These are phyloP conservation scores for Drosophila demipolita DNA, from an alignment of 2,888 invertebrate species.

Conservation along the genomic window DNA sequence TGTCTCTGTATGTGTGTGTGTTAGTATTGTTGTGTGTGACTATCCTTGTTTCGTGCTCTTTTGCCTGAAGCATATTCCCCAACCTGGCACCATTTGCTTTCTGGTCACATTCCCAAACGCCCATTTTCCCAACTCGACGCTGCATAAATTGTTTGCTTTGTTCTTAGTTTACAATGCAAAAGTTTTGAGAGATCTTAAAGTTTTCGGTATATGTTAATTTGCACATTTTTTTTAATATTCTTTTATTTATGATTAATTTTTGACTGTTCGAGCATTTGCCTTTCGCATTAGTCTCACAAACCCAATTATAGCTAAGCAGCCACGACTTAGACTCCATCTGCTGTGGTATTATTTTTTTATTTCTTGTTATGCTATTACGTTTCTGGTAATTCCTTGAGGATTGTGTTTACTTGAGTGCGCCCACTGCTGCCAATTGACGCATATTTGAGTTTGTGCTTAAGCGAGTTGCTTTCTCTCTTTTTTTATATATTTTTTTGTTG, in stretches of 20 bases:
- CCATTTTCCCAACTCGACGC: slow-evolving; percentile 65
- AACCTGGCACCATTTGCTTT: slow-evolving; percentile 25
- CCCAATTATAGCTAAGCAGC: slow-evolving; percentile 70
- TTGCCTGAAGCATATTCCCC: slow-evolving; percentile 23
- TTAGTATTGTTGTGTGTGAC: slow-evolving; percentile 18
- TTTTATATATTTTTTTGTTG: slow-evolving; percentile 4
- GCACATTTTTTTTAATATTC: slow-evolving; percentile 42
- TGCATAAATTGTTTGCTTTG: slow-evolving; percentile 63
- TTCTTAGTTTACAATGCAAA: slow-evolving; percentile 52
- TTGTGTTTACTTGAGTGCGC: slow-evolving; percentile 78
- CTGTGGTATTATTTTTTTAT: slow-evolving; percentile 6
- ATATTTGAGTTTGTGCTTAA: slow-evolving; percentile 73
- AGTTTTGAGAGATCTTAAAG: slow-evolving; percentile 45
- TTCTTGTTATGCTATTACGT: slow-evolving; percentile 59
- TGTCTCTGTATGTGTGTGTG: slow-evolving; percentile 3
- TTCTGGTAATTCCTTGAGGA: slow-evolving; percentile 78
- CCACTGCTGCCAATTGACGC: slow-evolving; percentile 79
- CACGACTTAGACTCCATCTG: slow-evolving; percentile 38
- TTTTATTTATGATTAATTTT: slow-evolving; percentile 63
- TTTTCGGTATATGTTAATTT: slow-evolving; percentile 59
- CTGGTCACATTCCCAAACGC: slow-evolving; percentile 58
- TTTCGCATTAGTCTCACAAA: slow-evolving; percentile 35
- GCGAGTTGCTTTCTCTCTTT: slow-evolving; percentile 12
- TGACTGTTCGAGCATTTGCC: slow-evolving; percentile 19
- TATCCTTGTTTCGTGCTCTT: slow-evolving; percentile 16